Evolutionary conservation across 2,888 invertebrate genomes (phyloP).

Genomic region (Drosophila rellima): DNA sequence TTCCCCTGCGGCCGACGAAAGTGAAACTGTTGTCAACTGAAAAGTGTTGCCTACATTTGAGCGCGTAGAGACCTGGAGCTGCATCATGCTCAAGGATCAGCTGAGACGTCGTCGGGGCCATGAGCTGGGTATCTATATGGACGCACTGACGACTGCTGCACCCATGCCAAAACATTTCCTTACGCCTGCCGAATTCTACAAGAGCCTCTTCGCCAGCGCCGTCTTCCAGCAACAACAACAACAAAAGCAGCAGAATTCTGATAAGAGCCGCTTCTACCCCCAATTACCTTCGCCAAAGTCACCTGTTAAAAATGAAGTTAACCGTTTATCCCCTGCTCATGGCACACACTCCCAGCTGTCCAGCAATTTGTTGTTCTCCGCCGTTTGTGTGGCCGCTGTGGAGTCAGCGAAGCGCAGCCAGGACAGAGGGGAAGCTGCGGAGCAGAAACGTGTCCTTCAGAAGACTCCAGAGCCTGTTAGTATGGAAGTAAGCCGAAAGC

Average conservation of each 20-base stretch:
- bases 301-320: conserved; percentile 17
- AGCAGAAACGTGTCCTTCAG: conserved; percentile 11
- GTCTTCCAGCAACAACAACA: conserved; percentile 87
- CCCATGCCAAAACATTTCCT: conserved; percentile 86
- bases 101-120: conserved; percentile 57
- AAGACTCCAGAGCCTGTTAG: conserved; percentile 68
- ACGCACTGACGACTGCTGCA: conserved; percentile 38
- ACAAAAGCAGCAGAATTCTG: conserved; percentile 84
- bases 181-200: conserved; percentile 92
- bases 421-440: background rate
- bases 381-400: conserved; percentile 72
- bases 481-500: conserved; percentile 37
- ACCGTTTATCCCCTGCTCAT: conserved; percentile 21
- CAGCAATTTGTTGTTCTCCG: conserved; percentile 87
- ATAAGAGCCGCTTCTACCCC: conserved; percentile 43
- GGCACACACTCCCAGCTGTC: conserved; percentile 71
- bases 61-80: conserved; percentile 26
- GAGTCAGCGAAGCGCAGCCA: conserved; percentile 65
- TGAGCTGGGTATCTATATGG: conserved; percentile 57
- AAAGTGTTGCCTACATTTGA: conserved; percentile 64
- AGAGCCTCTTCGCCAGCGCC: conserved; percentile 91
- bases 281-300: conserved; percentile 58
- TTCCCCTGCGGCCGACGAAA: conserved; percentile 44
- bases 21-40: conserved; percentile 60
- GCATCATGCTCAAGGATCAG: conserved; percentile 66